phyloP scores from a whole-genome alignment of 2,888 invertebrate genomes.

The Aspidiotus rigidus region DNA sequence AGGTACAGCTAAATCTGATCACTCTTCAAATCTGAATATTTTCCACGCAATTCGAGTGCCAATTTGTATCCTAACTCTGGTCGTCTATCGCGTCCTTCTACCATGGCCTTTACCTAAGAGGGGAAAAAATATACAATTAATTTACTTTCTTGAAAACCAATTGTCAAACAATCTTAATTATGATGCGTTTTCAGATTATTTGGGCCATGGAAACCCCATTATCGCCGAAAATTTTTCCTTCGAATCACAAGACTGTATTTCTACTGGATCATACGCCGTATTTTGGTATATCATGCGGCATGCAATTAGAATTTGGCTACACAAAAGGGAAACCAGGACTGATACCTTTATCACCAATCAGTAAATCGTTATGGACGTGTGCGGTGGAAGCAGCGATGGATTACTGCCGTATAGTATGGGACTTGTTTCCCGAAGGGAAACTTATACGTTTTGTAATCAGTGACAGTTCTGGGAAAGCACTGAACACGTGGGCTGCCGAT shows the following conservation, averaged over 20 bases:
- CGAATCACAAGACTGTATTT: slow-evolving; percentile 90
- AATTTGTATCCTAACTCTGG: slow-evolving; percentile 81
- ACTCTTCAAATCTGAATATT: slow-evolving; percentile 2
- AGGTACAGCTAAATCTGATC: background rate
- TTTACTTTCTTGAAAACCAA: background rate
- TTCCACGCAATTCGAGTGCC: slow-evolving; percentile 64
- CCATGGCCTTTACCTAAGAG: slow-evolving; percentile 70
- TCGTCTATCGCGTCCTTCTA: slow-evolving; percentile 74
- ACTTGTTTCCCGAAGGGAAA: slow-evolving; percentile 86
- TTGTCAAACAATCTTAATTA: background rate
- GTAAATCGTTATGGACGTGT: slow-evolving; percentile 92
- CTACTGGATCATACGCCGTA: slow-evolving; percentile 89
- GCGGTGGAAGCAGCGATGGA: slow-evolving; percentile 91
- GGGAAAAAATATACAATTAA: background rate
- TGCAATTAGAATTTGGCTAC: slow-evolving; percentile 73
- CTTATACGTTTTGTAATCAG: slow-evolving; percentile 77
- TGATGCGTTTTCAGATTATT: background rate
- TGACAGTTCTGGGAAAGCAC: slow-evolving; percentile 70
- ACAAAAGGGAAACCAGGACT: slow-evolving; percentile 60
- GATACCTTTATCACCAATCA: slow-evolving; percentile 71
- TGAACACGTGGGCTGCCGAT: slow-evolving; percentile 72
- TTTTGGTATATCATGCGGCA: slow-evolving; percentile 76
- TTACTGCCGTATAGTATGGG: slow-evolving; percentile 93
- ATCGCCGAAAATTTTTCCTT: slow-evolving; percentile 51
- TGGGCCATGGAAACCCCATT: background rate